Conservation (phyloP, 2,797 vertebrate genomes). For the Macroramphosus scolopax region DNA sequence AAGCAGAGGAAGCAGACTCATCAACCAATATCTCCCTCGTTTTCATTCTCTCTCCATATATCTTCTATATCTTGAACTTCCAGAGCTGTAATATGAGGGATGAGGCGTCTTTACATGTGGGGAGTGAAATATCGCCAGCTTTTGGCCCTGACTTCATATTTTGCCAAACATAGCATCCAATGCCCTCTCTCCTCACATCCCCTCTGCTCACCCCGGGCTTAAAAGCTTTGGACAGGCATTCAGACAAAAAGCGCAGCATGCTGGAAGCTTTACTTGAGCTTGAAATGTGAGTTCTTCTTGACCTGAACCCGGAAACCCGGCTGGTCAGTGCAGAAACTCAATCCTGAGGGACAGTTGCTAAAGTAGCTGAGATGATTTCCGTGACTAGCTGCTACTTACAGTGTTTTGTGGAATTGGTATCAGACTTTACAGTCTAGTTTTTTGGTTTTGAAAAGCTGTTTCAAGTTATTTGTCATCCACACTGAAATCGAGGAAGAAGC, state of each 20-base stretch:
- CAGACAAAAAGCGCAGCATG: conserved; percentile 32
- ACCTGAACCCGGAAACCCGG: conserved; percentile 5
- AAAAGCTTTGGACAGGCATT: conserved; percentile 47
- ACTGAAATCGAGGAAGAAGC: conserved; percentile 5
- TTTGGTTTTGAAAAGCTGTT: conserved; percentile 12
- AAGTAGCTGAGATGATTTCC: conserved; percentile 2
- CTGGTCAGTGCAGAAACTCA: conserved; percentile 11
- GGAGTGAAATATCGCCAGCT: conserved; percentile 28
- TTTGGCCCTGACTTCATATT: conserved; percentile 48
- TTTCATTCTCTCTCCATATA: conserved; percentile 5
- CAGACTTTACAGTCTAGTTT: no score
- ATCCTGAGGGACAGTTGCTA: neutral
- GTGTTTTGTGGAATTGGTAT: conserved; percentile 3
- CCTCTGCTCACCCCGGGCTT: conserved; percentile 34
- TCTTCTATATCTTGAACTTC: no score
- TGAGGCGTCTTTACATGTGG: conserved; percentile 5
- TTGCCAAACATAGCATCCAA: conserved; percentile 60
- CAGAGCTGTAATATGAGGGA: neutral
- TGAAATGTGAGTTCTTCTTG: conserved; percentile 27
- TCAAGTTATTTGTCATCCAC: conserved; percentile 11
- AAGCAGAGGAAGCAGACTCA: no score
- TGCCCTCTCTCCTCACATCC: conserved; percentile 22
- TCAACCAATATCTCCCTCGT: neutral
- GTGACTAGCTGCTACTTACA: conserved; percentile 6
- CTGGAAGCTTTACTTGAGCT: conserved; percentile 31